phyloP scores from a whole-genome alignment of 2,113 vertebrate species.

The Anarrhichthys ocellatus region DNA sequence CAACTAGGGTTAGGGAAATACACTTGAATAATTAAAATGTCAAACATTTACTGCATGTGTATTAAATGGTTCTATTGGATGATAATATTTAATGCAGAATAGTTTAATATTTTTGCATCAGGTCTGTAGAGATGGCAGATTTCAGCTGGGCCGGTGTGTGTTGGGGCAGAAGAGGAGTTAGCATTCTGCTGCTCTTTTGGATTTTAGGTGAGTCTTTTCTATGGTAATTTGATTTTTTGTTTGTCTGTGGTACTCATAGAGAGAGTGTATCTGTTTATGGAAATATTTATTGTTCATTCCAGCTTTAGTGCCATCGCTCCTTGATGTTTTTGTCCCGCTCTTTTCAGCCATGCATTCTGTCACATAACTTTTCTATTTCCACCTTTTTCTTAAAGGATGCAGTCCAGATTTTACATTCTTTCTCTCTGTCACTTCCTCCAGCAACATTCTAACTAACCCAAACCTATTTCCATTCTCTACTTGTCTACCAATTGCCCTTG shows the following conservation, averaged over 20 bases:
- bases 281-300: neutral
- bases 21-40: neutral
- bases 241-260: neutral
- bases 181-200: conserved; percentile 44
- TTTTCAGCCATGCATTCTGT: neutral
- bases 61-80: neutral
- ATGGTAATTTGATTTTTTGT: neutral
- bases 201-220: conserved; percentile 58
- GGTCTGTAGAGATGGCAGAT: conserved; percentile 42
- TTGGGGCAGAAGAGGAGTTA: neutral
- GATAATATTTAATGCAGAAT: neutral
- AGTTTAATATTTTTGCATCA: conserved; percentile 15
- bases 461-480: neutral
- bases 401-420: neutral
- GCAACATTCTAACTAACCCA: neutral
- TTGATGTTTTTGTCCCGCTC: neutral
- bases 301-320: neutral
- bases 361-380: neutral
- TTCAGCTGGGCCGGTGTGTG: conserved; percentile 16
- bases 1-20: neutral
- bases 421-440: too few species aligned
- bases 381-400: neutral
- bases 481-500: neutral
- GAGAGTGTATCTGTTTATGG: neutral
- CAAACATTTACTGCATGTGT: neutral